phyloP scores from a whole-genome alignment of 2,113 vertebrate species.

The Astur gentilis region DNA sequence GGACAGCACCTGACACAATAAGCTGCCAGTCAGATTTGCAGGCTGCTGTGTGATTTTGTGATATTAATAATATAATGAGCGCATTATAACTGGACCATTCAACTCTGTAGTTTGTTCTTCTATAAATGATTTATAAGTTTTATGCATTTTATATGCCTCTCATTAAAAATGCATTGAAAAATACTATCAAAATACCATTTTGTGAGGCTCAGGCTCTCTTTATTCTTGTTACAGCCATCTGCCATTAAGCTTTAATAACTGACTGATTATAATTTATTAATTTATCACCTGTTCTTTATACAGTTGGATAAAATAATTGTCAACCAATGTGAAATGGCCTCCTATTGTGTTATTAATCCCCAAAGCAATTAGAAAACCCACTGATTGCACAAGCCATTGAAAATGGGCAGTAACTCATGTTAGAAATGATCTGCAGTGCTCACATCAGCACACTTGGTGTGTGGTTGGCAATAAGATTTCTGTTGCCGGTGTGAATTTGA shows the following conservation, averaged over 20 bases:
- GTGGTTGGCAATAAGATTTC: not conserved
- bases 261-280: conserved; percentile 69
- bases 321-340: conserved; percentile 44
- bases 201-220: conserved; percentile 9
- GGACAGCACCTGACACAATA: not conserved
- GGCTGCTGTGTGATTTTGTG: not conserved
- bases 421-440: not conserved
- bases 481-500: not conserved
- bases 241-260: conserved; percentile 59
- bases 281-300: conserved; percentile 68
- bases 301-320: conserved; percentile 61
- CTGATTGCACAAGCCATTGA: conserved; percentile 38
- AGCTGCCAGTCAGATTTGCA: not conserved
- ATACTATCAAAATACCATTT: conserved; percentile 61
- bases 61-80: conserved; percentile 59
- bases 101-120: conserved; percentile 42
- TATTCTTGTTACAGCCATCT: conserved; percentile 51
- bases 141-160: conserved; percentile 63
- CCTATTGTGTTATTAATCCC: conserved; percentile 65
- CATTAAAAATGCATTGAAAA: conserved; percentile 66
- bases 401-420: conserved; percentile 37
- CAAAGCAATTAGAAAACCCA: conserved; percentile 64
- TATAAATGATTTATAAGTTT: conserved; percentile 63
- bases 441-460: not conserved
- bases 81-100: conserved; percentile 58